Percentiles rank a stretch among this genome's conserved stretches.
Conservation (phyloP, 2,888 invertebrate genomes). For the Hipparchia semele region DNA sequence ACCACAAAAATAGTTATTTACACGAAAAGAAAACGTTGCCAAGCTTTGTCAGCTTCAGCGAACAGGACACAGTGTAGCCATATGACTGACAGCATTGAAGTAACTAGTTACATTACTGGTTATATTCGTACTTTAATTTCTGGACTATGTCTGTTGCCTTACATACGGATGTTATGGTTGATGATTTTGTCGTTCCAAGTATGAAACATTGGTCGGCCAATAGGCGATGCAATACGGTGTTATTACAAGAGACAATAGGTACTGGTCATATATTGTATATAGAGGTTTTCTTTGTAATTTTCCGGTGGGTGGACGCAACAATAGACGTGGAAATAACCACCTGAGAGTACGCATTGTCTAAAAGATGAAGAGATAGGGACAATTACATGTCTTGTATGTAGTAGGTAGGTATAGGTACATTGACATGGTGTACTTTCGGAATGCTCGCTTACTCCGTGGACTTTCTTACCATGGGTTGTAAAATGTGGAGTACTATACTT, state of each 20-base stretch:
- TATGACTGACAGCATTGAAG: slow-evolving; percentile 36
- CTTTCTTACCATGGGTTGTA: neutral
- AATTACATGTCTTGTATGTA: slow-evolving; percentile 37
- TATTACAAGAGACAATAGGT: slow-evolving; percentile 47
- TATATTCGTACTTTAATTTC: slow-evolving; percentile 18
- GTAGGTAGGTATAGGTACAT: slow-evolving; percentile 24
- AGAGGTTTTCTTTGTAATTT: slow-evolving; percentile 68
- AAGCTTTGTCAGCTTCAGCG: slow-evolving; percentile 36
- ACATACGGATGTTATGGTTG: slow-evolving; percentile 53
- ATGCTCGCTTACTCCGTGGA: neutral
- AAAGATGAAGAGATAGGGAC: slow-evolving; percentile 39
- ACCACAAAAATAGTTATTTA: neutral
- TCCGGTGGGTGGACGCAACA: slow-evolving; percentile 72
- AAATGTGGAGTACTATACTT: neutral
- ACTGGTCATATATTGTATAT: slow-evolving; percentile 48
- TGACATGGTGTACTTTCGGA: slow-evolving; percentile 35
- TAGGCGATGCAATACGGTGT: slow-evolving; percentile 41
- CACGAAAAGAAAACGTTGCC: slow-evolving; percentile 35
- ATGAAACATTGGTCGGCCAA: slow-evolving; percentile 43
- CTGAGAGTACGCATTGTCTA: slow-evolving; percentile 50
- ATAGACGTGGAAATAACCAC: slow-evolving; percentile 68
- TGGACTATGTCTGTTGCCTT: slow-evolving; percentile 43
- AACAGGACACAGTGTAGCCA: slow-evolving; percentile 44
- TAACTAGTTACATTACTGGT: slow-evolving; percentile 38
- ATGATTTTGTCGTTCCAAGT: slow-evolving; percentile 65